These are phyloP conservation scores for Planococcus citri DNA, from an alignment of 1,140 invertebrate species.

Conservation along the genomic window DNA sequence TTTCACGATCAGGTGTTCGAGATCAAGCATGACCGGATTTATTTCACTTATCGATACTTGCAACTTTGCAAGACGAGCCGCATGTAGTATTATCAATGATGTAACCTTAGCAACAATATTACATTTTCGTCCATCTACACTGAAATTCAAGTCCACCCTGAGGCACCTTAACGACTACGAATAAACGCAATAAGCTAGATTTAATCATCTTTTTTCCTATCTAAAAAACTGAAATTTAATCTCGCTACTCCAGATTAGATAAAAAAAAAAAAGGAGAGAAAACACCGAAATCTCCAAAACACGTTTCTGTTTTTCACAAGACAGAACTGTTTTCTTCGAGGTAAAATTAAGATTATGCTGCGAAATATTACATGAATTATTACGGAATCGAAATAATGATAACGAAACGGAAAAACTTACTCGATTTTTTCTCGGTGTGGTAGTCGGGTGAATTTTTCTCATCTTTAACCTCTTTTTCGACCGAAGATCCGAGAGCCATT, in stretches of 20 bases:
- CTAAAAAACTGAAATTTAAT: not conserved
- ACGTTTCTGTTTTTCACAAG: not conserved
- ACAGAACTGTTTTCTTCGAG: too few species aligned
- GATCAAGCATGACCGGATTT: too few species aligned
- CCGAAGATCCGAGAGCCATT: not conserved
- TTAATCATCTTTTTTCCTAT: not conserved
- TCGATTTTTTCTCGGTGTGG: not conserved
- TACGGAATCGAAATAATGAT: too few species aligned
- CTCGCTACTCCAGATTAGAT: not conserved
- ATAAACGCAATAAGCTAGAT: not conserved
- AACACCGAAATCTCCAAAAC: not conserved
- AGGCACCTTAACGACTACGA: not conserved
- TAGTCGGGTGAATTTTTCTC: not conserved
- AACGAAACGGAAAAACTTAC: not conserved
- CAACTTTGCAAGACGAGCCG: too few species aligned
- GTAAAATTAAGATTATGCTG: too few species aligned
- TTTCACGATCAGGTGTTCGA: too few species aligned
- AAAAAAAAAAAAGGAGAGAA: too few species aligned
- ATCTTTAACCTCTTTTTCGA: not conserved
- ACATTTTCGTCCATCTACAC: not conserved
- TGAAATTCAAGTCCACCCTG: not conserved
- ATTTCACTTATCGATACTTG: too few species aligned
- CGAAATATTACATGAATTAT: too few species aligned
- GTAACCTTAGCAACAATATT: not conserved
- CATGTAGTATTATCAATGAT: too few species aligned